These are phyloP conservation scores for Alcedo atthis DNA, from an alignment of 2,797 vertebrate genomes.

Conservation along the genomic window DNA sequence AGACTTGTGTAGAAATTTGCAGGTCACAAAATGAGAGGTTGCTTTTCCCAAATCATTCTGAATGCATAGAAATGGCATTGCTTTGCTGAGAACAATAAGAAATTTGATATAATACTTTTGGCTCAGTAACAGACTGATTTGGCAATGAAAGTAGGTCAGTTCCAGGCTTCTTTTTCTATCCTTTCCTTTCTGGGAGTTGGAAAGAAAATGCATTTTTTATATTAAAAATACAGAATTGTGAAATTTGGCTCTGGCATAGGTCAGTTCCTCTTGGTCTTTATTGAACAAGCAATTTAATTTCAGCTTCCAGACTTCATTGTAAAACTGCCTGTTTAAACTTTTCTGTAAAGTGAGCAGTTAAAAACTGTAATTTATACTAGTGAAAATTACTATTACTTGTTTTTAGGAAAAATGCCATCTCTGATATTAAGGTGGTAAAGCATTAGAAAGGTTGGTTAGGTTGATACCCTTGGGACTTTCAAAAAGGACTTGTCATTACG, in stretches of 20 bases:
- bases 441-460: not conserved
- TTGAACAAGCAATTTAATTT: slow-evolving; percentile 16
- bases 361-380: not conserved
- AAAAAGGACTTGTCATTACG: not conserved
- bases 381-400: not conserved
- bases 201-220: slow-evolving; percentile 32
- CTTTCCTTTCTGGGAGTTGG: slow-evolving; percentile 12
- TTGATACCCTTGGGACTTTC: not conserved
- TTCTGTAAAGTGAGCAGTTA: not conserved
- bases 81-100: slow-evolving; percentile 42
- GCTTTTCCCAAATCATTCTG: slow-evolving; percentile 11
- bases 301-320: not conserved
- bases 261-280: not conserved
- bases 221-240: slow-evolving; percentile 11
- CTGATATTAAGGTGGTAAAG: not conserved
- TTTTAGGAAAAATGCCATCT: not conserved
- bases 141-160: slow-evolving; percentile 47
- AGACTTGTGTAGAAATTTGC: not conserved
- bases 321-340: not conserved
- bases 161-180: slow-evolving; percentile 25
- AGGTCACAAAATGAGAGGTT: slow-evolving; percentile 27
- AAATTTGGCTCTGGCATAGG: slow-evolving; percentile 3
- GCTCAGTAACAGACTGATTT: slow-evolving; percentile 16
- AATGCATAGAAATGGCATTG: slow-evolving; percentile 13
- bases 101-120: slow-evolving; percentile 55